Percentiles rank a stretch among this genome's conserved stretches.
phyloP scores from a whole-genome alignment of 2,888 invertebrate genomes.

The Sipha maydis region DNA sequence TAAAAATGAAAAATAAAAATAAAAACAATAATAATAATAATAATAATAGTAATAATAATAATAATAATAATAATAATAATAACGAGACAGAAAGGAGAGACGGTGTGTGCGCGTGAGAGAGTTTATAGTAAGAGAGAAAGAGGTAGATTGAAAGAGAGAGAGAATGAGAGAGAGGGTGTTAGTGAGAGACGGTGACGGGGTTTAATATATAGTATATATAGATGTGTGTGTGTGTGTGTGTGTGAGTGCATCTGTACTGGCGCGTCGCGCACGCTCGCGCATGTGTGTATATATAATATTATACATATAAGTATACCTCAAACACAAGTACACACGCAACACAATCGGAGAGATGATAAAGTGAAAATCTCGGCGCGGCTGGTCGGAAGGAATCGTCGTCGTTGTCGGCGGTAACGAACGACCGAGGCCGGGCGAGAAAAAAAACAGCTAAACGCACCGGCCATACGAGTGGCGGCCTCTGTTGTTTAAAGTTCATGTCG shows the following conservation, averaged over 20 bases:
- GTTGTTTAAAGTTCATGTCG: not conserved
- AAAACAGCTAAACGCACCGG: not conserved
- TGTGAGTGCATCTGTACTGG: not conserved
- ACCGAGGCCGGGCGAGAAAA: not conserved
- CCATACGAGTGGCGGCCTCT: not conserved
- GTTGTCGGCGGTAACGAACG: not conserved
- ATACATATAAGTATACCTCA: not conserved
- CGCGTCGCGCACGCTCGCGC: no score
- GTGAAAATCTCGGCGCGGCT: conserved; percentile 30
- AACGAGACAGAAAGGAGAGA: not conserved
- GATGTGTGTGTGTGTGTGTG: not conserved
- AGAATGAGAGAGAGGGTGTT: not conserved
- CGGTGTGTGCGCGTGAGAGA: not conserved
- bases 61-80: conserved; percentile 6
- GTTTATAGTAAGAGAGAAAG: no score
- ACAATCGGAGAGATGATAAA: conserved; percentile 42
- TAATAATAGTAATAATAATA: conserved; percentile 10
- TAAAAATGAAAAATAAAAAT: not conserved
- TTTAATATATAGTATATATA: not conserved
- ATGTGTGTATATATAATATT: no score
- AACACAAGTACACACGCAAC: not conserved
- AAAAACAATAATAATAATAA: conserved; percentile 34
- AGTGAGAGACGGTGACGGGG: not conserved
- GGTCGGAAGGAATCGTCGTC: not conserved
- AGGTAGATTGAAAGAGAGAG: not conserved